These are phyloP conservation scores for Phanerotoma sp. DNA, from an alignment of 2,888 invertebrate species.

Conservation along the genomic window DNA sequence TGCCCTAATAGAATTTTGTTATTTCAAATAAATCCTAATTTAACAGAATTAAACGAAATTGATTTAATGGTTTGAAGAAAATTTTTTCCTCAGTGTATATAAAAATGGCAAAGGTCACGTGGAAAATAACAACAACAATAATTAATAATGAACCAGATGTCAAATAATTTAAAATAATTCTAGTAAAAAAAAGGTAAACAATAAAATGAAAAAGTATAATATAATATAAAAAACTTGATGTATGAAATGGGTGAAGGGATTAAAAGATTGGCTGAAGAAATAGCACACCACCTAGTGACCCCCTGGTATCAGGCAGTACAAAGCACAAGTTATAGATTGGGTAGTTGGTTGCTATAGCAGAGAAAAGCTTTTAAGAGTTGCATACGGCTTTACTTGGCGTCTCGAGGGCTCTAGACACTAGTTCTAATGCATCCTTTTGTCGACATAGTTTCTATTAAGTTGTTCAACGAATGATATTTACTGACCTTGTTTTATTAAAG, in stretches of 20 bases:
- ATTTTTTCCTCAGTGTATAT: too few species aligned
- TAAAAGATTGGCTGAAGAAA: slow-evolving; percentile 16
- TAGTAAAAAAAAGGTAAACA: too few species aligned
- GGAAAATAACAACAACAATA: too few species aligned
- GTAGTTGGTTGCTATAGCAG: slow-evolving; percentile 33
- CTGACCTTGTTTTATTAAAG: not conserved
- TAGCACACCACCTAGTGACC: slow-evolving; percentile 47
- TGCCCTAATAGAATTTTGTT: too few species aligned
- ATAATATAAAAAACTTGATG: not conserved
- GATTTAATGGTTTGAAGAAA: too few species aligned
- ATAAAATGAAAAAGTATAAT: too few species aligned
- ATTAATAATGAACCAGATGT: too few species aligned
- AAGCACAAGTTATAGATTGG: slow-evolving; percentile 54
- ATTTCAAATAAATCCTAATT: too few species aligned
- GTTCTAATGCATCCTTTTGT: slow-evolving; percentile 29
- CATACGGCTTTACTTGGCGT: slow-evolving; percentile 26
- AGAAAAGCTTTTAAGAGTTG: slow-evolving; percentile 31
- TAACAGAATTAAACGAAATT: too few species aligned
- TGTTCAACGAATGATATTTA: slow-evolving; percentile 6
- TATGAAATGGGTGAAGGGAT: not conserved
- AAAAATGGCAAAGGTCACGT: too few species aligned
- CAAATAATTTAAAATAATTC: too few species aligned
- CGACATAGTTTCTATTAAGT: slow-evolving; percentile 21
- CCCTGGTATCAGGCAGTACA: slow-evolving; percentile 47
- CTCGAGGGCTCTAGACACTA: slow-evolving; percentile 26